These are phyloP conservation scores for Papilio aristodemus DNA, from an alignment of 1,140 invertebrate genomes.

Conservation along the genomic window DNA sequence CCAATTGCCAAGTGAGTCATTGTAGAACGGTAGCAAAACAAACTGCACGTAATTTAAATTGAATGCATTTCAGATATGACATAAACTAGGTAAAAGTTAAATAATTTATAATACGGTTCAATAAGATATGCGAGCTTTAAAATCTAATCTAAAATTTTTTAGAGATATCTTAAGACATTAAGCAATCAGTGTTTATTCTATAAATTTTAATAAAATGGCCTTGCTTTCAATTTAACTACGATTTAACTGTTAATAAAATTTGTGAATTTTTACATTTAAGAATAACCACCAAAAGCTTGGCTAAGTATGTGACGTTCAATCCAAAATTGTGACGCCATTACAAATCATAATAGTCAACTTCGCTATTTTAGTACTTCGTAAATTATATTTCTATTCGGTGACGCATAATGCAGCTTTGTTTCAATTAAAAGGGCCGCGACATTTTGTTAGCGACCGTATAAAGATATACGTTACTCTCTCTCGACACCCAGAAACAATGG, in stretches of 20 bases:
- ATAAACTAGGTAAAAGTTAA: background rate
- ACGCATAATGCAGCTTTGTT: conserved; percentile 53
- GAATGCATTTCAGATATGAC: background rate
- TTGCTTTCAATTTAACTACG: too few species aligned
- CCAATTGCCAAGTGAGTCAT: background rate
- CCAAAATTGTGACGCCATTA: background rate
- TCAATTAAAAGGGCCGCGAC: conserved; percentile 55
- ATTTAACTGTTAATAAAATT: too few species aligned
- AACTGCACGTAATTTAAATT: background rate
- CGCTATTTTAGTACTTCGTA: background rate
- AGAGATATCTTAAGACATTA: conserved; percentile 31
- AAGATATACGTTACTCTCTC: conserved; percentile 62
- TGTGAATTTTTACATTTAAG: background rate
- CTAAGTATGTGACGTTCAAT: background rate
- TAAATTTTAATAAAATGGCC: conserved; percentile 17
- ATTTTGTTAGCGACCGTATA: conserved; percentile 58
- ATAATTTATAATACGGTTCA: background rate
- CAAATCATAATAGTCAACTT: background rate
- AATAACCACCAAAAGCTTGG: background rate
- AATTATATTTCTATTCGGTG: background rate
- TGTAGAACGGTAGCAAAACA: background rate
- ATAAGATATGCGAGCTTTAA: background rate
- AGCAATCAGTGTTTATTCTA: conserved; percentile 14
- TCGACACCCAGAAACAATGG: conserved; percentile 73
- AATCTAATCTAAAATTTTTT: conserved; percentile 28